These are phyloP conservation scores for Neogale vison DNA, from an alignment of 2,113 vertebrate genomes.

Conservation along the genomic window DNA sequence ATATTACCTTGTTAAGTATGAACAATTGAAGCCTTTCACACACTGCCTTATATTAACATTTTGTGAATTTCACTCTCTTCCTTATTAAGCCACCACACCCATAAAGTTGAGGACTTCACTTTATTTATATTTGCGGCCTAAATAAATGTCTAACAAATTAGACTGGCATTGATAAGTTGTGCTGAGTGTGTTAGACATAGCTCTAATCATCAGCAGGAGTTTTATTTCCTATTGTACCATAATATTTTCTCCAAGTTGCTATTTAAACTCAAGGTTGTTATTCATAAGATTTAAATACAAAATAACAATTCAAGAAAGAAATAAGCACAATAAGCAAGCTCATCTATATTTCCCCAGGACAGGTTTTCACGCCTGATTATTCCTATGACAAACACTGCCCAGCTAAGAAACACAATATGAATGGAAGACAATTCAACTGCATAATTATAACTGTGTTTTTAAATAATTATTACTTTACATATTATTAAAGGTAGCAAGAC, in stretches of 20 bases:
- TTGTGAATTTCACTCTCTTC: neutral
- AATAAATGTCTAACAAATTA: conserved; percentile 23
- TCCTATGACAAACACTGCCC: neutral
- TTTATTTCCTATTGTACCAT: neutral
- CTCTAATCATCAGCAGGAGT: neutral
- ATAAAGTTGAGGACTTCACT: neutral
- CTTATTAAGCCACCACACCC: neutral
- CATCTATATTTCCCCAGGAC: neutral
- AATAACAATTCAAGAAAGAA: conserved; percentile 47
- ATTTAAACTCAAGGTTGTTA: conserved; percentile 20
- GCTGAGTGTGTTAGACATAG: neutral
- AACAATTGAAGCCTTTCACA: neutral
- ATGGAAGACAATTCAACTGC: neutral
- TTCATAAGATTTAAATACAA: conserved; percentile 41
- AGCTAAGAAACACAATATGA: neutral
- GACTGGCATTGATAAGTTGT: neutral
- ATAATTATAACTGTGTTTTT: neutral
- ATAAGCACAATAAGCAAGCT: neutral
- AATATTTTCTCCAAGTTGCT: conserved; percentile 21
- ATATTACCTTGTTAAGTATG: neutral
- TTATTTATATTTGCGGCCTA: neutral
- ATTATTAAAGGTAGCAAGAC: neutral
- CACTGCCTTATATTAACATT: neutral
- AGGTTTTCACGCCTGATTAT: neutral
- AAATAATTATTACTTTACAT: neutral